phyloP scores from a whole-genome alignment of 1,140 invertebrate genomes.

The Macrostomum lignano region DNA sequence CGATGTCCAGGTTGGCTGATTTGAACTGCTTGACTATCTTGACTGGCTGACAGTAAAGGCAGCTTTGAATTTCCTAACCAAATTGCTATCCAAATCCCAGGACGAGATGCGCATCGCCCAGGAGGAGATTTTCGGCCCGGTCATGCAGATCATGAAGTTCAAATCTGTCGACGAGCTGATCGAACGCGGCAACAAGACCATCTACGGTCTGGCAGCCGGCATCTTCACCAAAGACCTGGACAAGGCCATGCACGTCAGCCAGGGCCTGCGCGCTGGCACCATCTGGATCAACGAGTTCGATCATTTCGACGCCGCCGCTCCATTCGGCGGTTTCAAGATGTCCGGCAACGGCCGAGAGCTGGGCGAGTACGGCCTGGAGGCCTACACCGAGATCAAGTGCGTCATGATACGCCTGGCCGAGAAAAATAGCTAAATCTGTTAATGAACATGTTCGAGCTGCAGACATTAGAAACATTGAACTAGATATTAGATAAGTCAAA shows the following conservation, averaged over 20 bases:
- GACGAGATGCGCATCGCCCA: slow-evolving; percentile 70
- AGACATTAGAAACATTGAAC: no score
- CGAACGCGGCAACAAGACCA: slow-evolving; percentile 52
- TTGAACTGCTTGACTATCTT: no score
- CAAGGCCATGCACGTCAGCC: slow-evolving; percentile 26
- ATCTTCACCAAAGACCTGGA: slow-evolving; percentile 58
- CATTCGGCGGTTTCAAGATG: slow-evolving; percentile 60
- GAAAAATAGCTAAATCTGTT: slow-evolving; percentile 6
- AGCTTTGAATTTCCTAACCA: no score
- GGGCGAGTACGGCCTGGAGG: slow-evolving; percentile 53
- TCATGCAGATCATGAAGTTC: slow-evolving; percentile 64
- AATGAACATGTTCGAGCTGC: no score
- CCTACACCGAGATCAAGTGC: slow-evolving; percentile 70
- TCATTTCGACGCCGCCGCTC: slow-evolving; percentile 40
- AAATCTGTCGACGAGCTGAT: slow-evolving; percentile 58
- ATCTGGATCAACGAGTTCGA: slow-evolving; percentile 67
- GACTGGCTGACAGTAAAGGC: no score
- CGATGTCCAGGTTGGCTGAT: slow-evolving; percentile 57
- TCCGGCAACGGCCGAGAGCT: slow-evolving; percentile 67
- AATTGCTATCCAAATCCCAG: no score
- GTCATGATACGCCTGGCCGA: slow-evolving; percentile 34
- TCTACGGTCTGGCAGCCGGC: slow-evolving; percentile 59
- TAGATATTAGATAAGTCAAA: no score
- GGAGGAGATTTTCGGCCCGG: slow-evolving; percentile 84
- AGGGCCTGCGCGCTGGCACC: slow-evolving; percentile 46